These are phyloP conservation scores for Theocolax elegans DNA, from an alignment of 1,140 invertebrate species.

Conservation along the genomic window DNA sequence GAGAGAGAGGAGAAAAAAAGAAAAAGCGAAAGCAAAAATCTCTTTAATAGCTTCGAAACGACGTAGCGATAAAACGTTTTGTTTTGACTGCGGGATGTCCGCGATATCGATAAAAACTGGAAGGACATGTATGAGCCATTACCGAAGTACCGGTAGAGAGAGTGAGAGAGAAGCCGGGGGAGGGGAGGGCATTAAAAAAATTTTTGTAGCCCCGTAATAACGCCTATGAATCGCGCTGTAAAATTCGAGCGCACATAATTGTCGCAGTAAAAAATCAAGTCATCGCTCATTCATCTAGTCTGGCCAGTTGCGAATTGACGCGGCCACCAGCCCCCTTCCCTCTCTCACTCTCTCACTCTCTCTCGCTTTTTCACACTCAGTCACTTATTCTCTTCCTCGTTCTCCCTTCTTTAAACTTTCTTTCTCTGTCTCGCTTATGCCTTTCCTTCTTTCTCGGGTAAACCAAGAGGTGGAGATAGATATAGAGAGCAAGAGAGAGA, in stretches of 20 bases:
- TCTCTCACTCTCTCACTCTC: constrained; percentile 1
- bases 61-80: constrained; percentile 32
- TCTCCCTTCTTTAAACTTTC: neutral
- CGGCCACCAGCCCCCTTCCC: neutral
- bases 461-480: neutral
- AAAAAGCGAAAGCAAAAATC: constrained; percentile 24
- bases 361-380: neutral
- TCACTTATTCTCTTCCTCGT: neutral
- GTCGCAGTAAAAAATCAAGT: constrained; percentile 47
- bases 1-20: neutral
- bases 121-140: constrained; percentile 41
- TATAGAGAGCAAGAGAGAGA: neutral
- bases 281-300: constrained; percentile 56
- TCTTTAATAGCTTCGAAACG: constrained; percentile 11
- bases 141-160: neutral
- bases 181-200: constrained; percentile 33
- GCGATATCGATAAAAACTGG: constrained; percentile 39
- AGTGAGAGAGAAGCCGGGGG: neutral
- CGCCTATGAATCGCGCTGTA: constrained; percentile 40
- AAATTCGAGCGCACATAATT: constrained; percentile 36
- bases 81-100: constrained; percentile 29
- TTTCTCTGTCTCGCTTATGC: neutral
- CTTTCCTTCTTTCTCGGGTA: neutral
- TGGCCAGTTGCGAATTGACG: constrained; percentile 38
- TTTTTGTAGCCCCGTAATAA: constrained; percentile 39